phyloP scores from a whole-genome alignment of 2,797 vertebrate species.

The Echeneis naucrates region DNA sequence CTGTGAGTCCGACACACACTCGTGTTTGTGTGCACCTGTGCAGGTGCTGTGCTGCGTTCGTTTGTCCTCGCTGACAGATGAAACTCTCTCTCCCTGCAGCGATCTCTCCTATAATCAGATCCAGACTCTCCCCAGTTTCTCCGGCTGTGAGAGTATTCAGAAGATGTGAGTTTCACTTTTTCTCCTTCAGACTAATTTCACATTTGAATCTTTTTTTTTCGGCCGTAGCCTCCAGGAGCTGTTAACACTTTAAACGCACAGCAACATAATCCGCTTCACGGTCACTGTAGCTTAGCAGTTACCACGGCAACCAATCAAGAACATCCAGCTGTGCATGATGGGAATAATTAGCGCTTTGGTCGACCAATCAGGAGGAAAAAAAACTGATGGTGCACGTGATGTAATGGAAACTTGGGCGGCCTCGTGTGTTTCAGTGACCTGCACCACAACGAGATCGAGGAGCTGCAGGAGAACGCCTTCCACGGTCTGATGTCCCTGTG shows the following conservation, averaged over 20 bases:
- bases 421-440: constrained; percentile 85
- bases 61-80: constrained; percentile 19
- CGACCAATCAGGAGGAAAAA: constrained; percentile 36
- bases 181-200: too few relatives aligned
- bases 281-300: neutral
- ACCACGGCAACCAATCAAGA: constrained; percentile 43
- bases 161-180: constrained; percentile 88
- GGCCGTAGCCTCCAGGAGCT: neutral
- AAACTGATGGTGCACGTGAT: constrained; percentile 46
- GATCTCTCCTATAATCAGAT: constrained; percentile 93
- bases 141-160: constrained; percentile 89
- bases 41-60: constrained; percentile 27
- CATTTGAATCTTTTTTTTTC: neutral
- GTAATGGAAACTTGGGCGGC: constrained; percentile 50
- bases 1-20: constrained; percentile 82
- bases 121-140: constrained; percentile 90
- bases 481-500: constrained; percentile 87
- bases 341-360: constrained; percentile 54
- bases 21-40: neutral
- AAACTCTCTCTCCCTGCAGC: constrained; percentile 74
- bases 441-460: constrained; percentile 91
- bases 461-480: constrained; percentile 89
- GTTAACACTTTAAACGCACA: constrained; percentile 1
- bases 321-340: constrained; percentile 60
- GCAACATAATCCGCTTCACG: constrained; percentile 3